A percentile compares a stretch with the other conserved stretches of the same genome.
phyloP scores from a whole-genome alignment of 2,797 vertebrate species.

The Lerista edwardsae region DNA sequence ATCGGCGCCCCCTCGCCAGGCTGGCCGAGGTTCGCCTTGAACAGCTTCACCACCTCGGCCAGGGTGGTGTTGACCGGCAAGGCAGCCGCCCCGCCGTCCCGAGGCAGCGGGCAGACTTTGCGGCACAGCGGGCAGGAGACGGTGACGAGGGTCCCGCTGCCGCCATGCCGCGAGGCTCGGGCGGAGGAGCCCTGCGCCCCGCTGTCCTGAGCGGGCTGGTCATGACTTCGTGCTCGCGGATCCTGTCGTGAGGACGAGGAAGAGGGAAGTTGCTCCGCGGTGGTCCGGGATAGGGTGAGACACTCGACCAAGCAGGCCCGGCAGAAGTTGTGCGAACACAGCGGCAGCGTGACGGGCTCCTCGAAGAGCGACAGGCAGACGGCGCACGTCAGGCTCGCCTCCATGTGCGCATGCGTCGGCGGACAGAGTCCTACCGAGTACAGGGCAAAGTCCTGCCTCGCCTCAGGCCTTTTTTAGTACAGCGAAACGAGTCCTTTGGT shows the following conservation, averaged over 20 bases:
- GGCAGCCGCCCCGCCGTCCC: constrained; percentile 52
- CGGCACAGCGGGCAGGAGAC: constrained; percentile 69
- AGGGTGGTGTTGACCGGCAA: constrained; percentile 72
- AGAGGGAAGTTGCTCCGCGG: not conserved
- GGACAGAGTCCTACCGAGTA: not conserved
- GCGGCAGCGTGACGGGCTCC: constrained; percentile 72
- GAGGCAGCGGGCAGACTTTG: constrained; percentile 64
- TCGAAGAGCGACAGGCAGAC: constrained; percentile 73
- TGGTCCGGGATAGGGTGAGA: constrained; percentile 15
- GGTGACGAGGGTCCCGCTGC: too few relatives aligned
- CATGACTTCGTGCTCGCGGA: constrained; percentile 25
- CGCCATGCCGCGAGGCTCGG: not conserved
- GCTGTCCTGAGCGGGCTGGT: not conserved
- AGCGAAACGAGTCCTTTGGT: too few relatives aligned
- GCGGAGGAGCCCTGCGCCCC: not conserved
- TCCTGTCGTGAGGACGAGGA: constrained; percentile 32
- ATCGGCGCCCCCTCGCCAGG: not conserved
- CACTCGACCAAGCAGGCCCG: constrained; percentile 66
- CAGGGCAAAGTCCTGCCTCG: not conserved
- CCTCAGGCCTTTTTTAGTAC: not conserved
- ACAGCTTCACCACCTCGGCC: constrained; percentile 68
- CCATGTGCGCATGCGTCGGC: constrained; percentile 49
- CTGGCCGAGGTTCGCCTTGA: constrained; percentile 22
- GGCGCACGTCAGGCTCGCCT: constrained; percentile 74
- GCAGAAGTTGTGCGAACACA: constrained; percentile 76